phyloP scores from a whole-genome alignment of 2,888 invertebrate genomes.

The Pyrrhia umbra region DNA sequence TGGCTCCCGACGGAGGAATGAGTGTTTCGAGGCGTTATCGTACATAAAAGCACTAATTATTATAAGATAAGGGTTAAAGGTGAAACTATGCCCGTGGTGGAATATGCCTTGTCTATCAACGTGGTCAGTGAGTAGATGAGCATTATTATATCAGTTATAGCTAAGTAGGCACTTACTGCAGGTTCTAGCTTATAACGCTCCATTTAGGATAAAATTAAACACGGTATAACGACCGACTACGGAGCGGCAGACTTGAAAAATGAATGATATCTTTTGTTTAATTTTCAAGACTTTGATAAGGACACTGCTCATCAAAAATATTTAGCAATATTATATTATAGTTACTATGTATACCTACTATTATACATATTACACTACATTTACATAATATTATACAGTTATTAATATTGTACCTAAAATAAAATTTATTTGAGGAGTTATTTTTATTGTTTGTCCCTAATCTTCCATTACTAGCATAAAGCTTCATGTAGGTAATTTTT shows the following conservation, averaged over 20 bases:
- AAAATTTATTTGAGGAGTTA: not conserved
- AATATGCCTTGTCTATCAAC: constrained; percentile 44
- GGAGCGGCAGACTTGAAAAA: constrained; percentile 22
- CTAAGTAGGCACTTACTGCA: constrained; percentile 62
- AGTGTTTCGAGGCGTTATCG: constrained; percentile 52
- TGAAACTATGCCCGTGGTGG: constrained; percentile 56
- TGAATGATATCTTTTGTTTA: constrained; percentile 38
- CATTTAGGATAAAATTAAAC: constrained; percentile 58
- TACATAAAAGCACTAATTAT: constrained; percentile 52
- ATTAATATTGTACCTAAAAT: no score
- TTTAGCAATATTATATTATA: not conserved
- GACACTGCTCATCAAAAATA: not conserved
- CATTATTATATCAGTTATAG: constrained; percentile 2
- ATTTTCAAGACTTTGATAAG: constrained; percentile 44
- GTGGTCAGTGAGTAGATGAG: constrained; percentile 38
- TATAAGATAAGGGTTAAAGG: constrained; percentile 68
- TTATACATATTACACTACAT: not conserved
- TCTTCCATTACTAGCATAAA: no score
- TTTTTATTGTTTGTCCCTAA: not conserved
- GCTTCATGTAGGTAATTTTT: no score
- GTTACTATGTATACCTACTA: not conserved
- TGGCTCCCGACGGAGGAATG: constrained; percentile 61
- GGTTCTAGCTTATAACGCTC: constrained; percentile 71
- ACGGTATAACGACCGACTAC: constrained; percentile 26
- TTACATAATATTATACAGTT: not conserved